Percentiles rank a stretch among this genome's conserved stretches.
phyloP scores from a whole-genome alignment of 2,888 invertebrate species.

The Calameuta pallipes region DNA sequence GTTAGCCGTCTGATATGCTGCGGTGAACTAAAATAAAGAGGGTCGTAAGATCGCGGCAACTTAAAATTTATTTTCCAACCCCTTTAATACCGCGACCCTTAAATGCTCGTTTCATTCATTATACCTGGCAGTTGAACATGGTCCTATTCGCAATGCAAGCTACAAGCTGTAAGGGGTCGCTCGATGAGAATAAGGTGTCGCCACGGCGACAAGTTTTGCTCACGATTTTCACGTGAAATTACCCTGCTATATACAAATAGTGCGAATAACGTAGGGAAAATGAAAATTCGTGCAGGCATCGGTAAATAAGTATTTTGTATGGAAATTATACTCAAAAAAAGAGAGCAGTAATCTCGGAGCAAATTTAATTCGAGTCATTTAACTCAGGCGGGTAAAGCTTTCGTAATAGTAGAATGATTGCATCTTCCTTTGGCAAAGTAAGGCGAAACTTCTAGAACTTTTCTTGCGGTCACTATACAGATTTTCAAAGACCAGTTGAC shows the following conservation, averaged over 20 bases:
- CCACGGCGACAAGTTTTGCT: no score
- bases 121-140: not conserved
- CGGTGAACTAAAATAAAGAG: no score
- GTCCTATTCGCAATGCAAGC: not conserved
- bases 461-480: not conserved
- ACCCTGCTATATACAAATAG: not conserved
- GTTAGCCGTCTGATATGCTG: no score
- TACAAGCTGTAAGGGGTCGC: no score
- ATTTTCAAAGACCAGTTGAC: not conserved
- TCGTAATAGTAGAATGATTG: not conserved
- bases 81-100: not conserved
- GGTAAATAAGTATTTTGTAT: not conserved
- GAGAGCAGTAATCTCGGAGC: not conserved
- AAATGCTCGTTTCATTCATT: constrained; percentile 1
- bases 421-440: no score
- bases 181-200: no score
- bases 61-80: no score
- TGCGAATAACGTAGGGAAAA: not conserved
- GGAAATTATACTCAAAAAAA: no score
- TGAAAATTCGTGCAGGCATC: not conserved
- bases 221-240: no score
- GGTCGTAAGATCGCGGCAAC: no score
- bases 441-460: not conserved
- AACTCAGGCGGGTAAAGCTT: not conserved
- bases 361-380: not conserved